These are phyloP conservation scores for Trichogramma evanescens DNA, from an alignment of 2,888 invertebrate genomes.

Conservation along the genomic window DNA sequence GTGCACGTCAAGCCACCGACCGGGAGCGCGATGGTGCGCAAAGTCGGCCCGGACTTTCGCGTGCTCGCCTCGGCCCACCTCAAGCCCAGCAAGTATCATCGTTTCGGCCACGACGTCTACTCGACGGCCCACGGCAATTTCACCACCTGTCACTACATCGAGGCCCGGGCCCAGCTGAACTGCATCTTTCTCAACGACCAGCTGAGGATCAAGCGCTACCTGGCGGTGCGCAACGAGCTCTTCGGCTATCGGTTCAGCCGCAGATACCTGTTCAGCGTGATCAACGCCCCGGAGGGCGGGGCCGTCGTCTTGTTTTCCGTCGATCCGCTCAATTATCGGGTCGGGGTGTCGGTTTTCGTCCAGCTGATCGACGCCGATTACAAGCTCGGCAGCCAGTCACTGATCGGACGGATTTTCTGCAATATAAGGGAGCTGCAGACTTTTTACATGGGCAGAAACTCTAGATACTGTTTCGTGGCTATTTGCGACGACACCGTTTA, in stretches of 20 bases:
- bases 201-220: not conserved
- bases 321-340: not conserved
- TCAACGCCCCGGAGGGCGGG: not conserved
- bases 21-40: not conserved
- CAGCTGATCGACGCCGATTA: not conserved
- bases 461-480: constrained; percentile 1
- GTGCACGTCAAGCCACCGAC: not conserved
- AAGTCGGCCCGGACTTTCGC: not conserved
- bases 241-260: not conserved
- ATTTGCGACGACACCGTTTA: constrained; percentile 10
- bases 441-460: not conserved
- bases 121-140: constrained; percentile 4
- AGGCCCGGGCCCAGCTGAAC: not conserved
- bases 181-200: constrained; percentile 1
- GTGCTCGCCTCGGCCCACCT: no score
- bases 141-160: not conserved
- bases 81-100: not conserved
- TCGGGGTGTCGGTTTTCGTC: not conserved
- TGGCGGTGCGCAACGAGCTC: not conserved
- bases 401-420: constrained; percentile 6
- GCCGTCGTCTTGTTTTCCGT: not conserved
- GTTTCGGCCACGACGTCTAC: not conserved
- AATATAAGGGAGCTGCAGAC: not conserved
- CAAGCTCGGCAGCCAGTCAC: not conserved
- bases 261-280: not conserved